A percentile compares a stretch with the other conserved stretches of the same genome.
Evolutionary conservation across 2,113 vertebrate species (phyloP).

Genomic region (Amphiprion percula): DNA sequence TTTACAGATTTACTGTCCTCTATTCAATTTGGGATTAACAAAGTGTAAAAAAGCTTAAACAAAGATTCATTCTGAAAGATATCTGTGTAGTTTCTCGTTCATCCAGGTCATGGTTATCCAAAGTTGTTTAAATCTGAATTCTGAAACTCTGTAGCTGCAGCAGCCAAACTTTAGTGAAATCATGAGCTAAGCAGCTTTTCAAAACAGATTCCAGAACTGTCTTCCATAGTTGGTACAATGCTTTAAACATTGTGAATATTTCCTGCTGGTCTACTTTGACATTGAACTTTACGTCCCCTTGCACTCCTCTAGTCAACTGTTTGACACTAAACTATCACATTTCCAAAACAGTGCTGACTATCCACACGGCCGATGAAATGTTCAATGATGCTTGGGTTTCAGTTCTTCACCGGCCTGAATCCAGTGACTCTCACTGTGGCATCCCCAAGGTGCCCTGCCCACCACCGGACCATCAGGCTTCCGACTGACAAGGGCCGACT

Average conservation of each 20-base stretch:
- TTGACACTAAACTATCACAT: slow-evolving; percentile 74
- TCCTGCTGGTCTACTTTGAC: slow-evolving; percentile 19
- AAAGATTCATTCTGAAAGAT: no score
- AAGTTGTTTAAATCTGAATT: no score
- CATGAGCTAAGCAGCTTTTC: no score
- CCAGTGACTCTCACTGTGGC: neutral
- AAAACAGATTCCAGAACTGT: no score
- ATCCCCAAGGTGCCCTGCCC: slow-evolving; percentile 11
- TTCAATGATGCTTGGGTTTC: slow-evolving; percentile 80
- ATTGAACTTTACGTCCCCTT: slow-evolving; percentile 56
- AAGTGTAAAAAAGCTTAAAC: no score
- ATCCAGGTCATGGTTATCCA: no score
- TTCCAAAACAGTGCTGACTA: slow-evolving; percentile 74
- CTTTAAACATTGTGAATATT: neutral
- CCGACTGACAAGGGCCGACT: no score
- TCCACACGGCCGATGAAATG: slow-evolving; percentile 64
- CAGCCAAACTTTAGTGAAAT: no score
- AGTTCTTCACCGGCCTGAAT: slow-evolving; percentile 56
- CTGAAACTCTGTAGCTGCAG: no score
- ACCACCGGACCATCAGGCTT: neutral
- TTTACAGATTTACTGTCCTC: no score
- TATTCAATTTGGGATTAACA: no score
- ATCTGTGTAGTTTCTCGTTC: no score
- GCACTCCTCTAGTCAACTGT: slow-evolving; percentile 30
- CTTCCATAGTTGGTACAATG: neutral